Percentiles rank a stretch among this genome's conserved stretches.
phyloP scores from a whole-genome alignment of 2,888 invertebrate genomes.

The Drosophila putrida region DNA sequence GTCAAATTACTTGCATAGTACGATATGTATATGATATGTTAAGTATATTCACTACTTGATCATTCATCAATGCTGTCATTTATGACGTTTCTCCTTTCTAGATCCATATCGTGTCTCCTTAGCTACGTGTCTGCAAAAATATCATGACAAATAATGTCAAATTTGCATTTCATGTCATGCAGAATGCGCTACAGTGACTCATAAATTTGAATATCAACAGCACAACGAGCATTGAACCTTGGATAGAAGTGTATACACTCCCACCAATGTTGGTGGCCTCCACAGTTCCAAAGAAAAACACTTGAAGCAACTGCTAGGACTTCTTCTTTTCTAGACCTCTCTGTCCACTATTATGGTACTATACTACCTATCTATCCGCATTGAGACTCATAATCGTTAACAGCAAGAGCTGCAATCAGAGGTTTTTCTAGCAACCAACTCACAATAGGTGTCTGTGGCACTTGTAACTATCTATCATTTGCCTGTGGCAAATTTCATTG shows the following conservation, averaged over 20 bases:
- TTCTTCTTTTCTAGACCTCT: conserved; percentile 25
- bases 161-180: conserved; percentile 67
- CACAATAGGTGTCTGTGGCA: conserved; percentile 61
- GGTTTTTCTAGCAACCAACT: conserved; percentile 27
- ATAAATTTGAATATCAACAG: conserved; percentile 70
- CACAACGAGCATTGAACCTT: conserved; percentile 60
- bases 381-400: conserved; percentile 66
- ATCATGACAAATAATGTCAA: conserved; percentile 74
- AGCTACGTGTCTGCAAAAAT: conserved; percentile 55
- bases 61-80: conserved; percentile 48
- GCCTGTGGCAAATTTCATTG: conserved; percentile 53
- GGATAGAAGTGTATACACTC: conserved; percentile 29
- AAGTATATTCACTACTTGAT: conserved; percentile 14
- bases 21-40: conserved; percentile 13
- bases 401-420: conserved; percentile 57
- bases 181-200: conserved; percentile 47
- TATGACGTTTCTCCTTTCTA: conserved; percentile 38
- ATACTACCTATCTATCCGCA: conserved; percentile 4
- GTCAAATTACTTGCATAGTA: not conserved
- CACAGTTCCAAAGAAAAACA: conserved; percentile 49
- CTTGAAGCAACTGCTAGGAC: conserved; percentile 40
- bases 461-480: conserved; percentile 66
- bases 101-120: conserved; percentile 38
- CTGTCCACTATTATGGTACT: not conserved
- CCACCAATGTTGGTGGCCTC: conserved; percentile 10